Evolutionary conservation across 2,888 invertebrate species (phyloP), one percentile per base, ranked within the genome.

Genomic region (Baccha elongata): DNA sequence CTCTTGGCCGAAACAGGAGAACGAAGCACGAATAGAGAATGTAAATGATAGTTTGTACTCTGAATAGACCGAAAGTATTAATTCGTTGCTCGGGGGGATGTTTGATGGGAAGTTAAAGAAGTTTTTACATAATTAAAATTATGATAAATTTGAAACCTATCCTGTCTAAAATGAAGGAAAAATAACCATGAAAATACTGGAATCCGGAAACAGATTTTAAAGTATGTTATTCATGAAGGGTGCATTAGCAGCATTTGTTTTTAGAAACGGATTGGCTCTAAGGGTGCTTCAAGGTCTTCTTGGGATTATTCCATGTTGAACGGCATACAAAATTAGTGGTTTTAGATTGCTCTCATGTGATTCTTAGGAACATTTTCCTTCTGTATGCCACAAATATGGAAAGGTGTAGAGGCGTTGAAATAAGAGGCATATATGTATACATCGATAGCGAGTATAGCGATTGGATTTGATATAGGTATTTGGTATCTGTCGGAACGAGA

Each of bases 91-190:
- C 10, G 8, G 29, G 17, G 26, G 21, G 15, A 62, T 62, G 37
- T 72, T 60, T 60, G 69, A 74, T 58, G 50, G 32, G 44, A 74
- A 71, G 60, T 60, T 76, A 55, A 37, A 52, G 26, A 64, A 64
- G 64, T 75, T 74, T 75, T 81, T 75, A 40, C 37, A 58, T 71
- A 81, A 81, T 81, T 80, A 37, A 80, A 65, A 69, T 68, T 68
- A 55, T 48, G 23, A 60, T 42, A 19, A 73, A 35, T 68, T 48
- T 60, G 58, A 53, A 55, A 62, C 13, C 4, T 23, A 11, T 35
- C 7, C n/a, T 19, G 19, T 46, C 19, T 44, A 13, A 37, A 35
- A 5, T 13, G 10, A 11, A 26, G 21, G 5, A 46, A n/a, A 17
- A 21, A 32, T 6, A 29, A 42, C 10, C 29, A 17, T n/a, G n/a